phyloP scores from a whole-genome alignment of 2,113 vertebrate species.

The Plectropomus leopardus region DNA sequence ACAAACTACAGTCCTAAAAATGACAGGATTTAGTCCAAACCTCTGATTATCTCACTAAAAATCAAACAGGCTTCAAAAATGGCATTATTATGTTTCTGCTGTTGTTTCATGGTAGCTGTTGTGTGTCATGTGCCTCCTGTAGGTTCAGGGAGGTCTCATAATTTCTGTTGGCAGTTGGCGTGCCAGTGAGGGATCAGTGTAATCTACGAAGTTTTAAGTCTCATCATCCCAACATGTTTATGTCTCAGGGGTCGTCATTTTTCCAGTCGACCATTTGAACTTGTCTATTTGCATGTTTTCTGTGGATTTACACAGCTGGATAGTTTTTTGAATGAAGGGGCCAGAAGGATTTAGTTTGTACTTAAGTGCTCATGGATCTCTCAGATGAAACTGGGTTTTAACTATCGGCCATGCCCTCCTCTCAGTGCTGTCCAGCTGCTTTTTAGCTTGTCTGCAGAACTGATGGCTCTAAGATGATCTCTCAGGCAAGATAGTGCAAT shows the following conservation, averaged over 20 bases:
- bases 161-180: slow-evolving; percentile 30
- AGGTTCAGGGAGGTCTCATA: neutral
- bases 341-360: slow-evolving; percentile 60
- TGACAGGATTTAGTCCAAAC: neutral
- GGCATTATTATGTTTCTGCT: neutral
- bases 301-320: slow-evolving; percentile 69
- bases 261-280: slow-evolving; percentile 39
- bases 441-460: slow-evolving; percentile 23
- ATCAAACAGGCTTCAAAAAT: neutral
- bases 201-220: slow-evolving; percentile 47
- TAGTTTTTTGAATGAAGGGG: slow-evolving; percentile 50
- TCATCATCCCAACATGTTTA: slow-evolving; percentile 43
- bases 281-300: slow-evolving; percentile 59
- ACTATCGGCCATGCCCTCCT: slow-evolving; percentile 23
- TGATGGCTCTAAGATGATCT: slow-evolving; percentile 31
- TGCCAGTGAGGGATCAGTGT: slow-evolving; percentile 48
- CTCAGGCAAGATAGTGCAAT: neutral
- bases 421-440: slow-evolving; percentile 22
- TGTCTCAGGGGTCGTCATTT: slow-evolving; percentile 37
- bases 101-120: neutral
- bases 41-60: neutral
- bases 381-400: slow-evolving; percentile 41
- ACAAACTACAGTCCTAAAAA: neutral
- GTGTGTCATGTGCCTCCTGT: slow-evolving; percentile 15
- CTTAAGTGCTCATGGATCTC: slow-evolving; percentile 54